A percentile compares a stretch with the other conserved stretches of the same genome.
Conservation (phyloP, 2,888 invertebrate genomes). For the Heteropelma amictum region DNA sequence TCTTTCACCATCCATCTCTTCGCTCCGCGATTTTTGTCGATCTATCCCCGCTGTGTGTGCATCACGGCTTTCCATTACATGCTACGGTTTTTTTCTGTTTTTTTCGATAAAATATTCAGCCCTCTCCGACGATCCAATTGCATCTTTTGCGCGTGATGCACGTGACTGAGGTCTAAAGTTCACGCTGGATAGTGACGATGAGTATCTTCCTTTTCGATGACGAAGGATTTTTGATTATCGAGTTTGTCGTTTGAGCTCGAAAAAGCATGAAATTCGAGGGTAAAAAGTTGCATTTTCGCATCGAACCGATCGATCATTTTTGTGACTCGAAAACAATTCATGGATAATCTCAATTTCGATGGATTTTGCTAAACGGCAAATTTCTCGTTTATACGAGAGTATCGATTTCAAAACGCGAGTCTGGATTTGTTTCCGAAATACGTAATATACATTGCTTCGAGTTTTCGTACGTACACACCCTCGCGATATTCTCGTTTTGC, state of each 20-base stretch:
- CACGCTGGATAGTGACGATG: no score
- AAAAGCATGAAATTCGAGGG: no score
- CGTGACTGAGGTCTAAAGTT: no score
- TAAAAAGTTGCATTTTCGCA: no score
- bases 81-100: not conserved
- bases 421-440: not conserved
- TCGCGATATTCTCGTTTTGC: not conserved
- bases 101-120: not conserved
- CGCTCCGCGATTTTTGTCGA: not conserved
- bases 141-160: no score
- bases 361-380: not conserved
- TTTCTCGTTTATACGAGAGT: not conserved
- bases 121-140: no score
- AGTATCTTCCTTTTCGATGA: no score
- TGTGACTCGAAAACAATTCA: no score
- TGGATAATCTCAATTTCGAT: no score
- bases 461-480: not conserved
- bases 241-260: no score
- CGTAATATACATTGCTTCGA: not conserved
- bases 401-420: not conserved
- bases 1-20: not conserved
- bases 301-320: no score
- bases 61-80: not conserved
- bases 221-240: no score
- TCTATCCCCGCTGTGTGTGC: not conserved